Base-by-base conservation (phyloP, 2,113 vertebrate genomes). In the Callipepla squamata region DNA sequence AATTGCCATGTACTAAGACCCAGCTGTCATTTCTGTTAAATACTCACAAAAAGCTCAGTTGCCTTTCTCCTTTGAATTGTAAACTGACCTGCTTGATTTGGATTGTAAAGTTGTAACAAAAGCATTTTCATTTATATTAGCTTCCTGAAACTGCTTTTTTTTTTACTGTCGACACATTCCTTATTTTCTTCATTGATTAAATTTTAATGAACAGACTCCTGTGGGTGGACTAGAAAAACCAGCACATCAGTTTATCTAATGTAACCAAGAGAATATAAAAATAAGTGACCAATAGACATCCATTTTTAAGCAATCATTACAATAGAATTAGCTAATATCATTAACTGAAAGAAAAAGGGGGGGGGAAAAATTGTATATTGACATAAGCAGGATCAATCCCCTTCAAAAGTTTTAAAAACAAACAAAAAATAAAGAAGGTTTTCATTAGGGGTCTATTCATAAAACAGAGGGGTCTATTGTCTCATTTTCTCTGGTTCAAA, bases 181-280 rank as follows among this genome's bases (percentile, higher is more conserved):
- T 70, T 90, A 30, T 44, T 94, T 82, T 67, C 42, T 44, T 92
- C 21, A 83, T 87, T 93, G 72, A 85, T 70, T 59, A 74, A 77
- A 51, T 48, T 87, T 69, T 88, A 45, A 87, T 20, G 32, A 82
- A 77, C 55, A 4, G 58, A 69, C 22, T 40, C 65, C 40, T 47
- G 65, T 47, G 82, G 38, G 50, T n/a, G 57, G 68, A 74, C 14
- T 74, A 34, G 48, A 55, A 90, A 92, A 85, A 70, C 14, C 0
- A 78, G 34, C 0, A 0, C 32, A 36, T 63, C 57, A 15, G 32
- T 86, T 90, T 66, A 83, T 77, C 81, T 38, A 13, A 4, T 42
- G 9, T 53, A 47, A 80, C 0, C 51, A 14, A 83, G 30, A 70
- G 77, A 88, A 85, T 30, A 19, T 26, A 42, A 55, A 67, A 87